These are phyloP conservation scores for Nymphicus hollandicus DNA, from an alignment of 2,113 vertebrate genomes.

Conservation along the genomic window DNA sequence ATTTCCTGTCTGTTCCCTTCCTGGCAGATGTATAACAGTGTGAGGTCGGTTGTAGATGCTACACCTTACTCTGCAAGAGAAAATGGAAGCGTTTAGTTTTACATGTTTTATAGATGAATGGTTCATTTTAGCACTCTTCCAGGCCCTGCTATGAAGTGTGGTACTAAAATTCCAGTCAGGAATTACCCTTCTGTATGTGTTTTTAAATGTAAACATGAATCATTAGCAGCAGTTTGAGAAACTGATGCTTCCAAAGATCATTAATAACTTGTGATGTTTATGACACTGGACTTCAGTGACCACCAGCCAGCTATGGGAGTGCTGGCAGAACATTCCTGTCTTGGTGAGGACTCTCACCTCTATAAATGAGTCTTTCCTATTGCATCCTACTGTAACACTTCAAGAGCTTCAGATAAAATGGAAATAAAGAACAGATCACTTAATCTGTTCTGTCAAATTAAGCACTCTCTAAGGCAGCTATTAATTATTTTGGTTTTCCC, in stretches of 20 bases:
- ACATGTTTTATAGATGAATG: background rate
- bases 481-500: background rate
- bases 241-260: background rate
- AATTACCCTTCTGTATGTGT: background rate
- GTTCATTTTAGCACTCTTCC: background rate
- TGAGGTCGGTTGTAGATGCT: background rate
- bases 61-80: background rate
- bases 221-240: background rate
- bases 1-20: background rate
- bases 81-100: too few species aligned
- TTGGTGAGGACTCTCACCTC: background rate
- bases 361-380: conserved; percentile 27
- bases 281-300: background rate
- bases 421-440: background rate
- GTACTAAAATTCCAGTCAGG: background rate
- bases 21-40: background rate
- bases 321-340: conserved; percentile 19
- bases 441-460: background rate
- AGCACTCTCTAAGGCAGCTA: background rate
- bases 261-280: background rate
- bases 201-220: background rate
- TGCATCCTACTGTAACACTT: conserved; percentile 14
- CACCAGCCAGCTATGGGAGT: background rate
- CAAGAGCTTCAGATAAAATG: conserved; percentile 20
- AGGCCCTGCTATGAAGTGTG: background rate